Conservation (phyloP, 2,888 invertebrate species). For the Zygaena filipendulae region DNA sequence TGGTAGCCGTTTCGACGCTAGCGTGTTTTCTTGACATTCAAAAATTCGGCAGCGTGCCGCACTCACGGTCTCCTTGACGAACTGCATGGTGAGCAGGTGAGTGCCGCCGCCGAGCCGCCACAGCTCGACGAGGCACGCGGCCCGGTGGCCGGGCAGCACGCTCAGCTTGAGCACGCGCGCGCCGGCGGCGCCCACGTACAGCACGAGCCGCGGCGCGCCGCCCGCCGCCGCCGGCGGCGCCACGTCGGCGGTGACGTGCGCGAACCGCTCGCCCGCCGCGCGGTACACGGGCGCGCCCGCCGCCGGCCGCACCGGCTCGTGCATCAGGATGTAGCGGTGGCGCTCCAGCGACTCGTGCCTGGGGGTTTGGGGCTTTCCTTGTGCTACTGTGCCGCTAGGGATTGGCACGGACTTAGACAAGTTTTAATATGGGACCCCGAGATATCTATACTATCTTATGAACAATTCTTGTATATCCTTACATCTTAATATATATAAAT, state of each 20-base stretch:
- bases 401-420: no score
- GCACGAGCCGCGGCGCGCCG: slow-evolving; percentile 77
- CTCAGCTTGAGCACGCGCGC: slow-evolving; percentile 85
- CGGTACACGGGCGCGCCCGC: slow-evolving; percentile 77
- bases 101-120: slow-evolving; percentile 76
- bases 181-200: slow-evolving; percentile 82
- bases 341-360: slow-evolving; percentile 70
- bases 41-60: no score
- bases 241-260: slow-evolving; percentile 85
- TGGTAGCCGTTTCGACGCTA: no score
- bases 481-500: no score
- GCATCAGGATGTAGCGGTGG: slow-evolving; percentile 87
- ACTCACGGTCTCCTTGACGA: slow-evolving; percentile 80
- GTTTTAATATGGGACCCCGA: no score
- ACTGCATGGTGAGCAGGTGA: slow-evolving; percentile 76
- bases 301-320: slow-evolving; percentile 83
- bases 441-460: no score
- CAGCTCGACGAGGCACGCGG: slow-evolving; percentile 86
- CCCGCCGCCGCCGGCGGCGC: slow-evolving; percentile 77
- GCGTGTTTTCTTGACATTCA: no score
- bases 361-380: neutral
- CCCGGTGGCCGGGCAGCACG: slow-evolving; percentile 74
- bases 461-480: no score
- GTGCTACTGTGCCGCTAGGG: neutral
- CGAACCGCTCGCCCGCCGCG: slow-evolving; percentile 76